These are phyloP conservation scores for Holothuria glaberrima DNA, from an alignment of 35 echinoderm and acorn worm genomes.

Conservation along the genomic window DNA sequence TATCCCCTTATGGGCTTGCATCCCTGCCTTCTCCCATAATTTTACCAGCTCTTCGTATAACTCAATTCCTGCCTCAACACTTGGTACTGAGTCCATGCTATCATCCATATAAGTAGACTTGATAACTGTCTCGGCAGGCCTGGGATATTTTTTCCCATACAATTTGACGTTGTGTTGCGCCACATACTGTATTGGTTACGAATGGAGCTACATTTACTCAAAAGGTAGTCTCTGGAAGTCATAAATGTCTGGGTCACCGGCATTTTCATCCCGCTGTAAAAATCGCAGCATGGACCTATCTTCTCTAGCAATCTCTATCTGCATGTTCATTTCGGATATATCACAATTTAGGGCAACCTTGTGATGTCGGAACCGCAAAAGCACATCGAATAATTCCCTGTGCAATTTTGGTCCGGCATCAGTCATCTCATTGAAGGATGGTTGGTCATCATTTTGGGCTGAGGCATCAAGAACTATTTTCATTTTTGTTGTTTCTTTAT, in stretches of 20 bases:
- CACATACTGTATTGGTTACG: background rate
- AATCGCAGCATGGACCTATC: no score
- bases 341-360: no score
- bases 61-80: no score
- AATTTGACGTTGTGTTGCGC: slow-evolving; percentile 12
- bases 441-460: background rate
- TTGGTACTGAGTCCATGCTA: slow-evolving; percentile 25
- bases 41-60: no score
- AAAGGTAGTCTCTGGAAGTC: slow-evolving; percentile 34
- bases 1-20: no score
- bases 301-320: no score
- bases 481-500: slow-evolving; percentile 21
- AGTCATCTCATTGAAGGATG: slow-evolving; percentile 15
- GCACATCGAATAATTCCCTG: slow-evolving; percentile 3
- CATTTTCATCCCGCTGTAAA: background rate
- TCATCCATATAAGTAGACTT: slow-evolving; percentile 55
- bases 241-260: background rate
- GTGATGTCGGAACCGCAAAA: background rate
- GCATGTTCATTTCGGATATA: no score
- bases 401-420: slow-evolving; percentile 29
- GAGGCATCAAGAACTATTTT: slow-evolving; percentile 21
- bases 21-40: no score
- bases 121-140: slow-evolving; percentile 23
- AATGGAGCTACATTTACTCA: slow-evolving; percentile 46
- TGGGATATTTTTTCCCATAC: background rate